These are phyloP conservation scores for Coleophora deauratella DNA, from an alignment of 2,888 invertebrate species.

Conservation along the genomic window DNA sequence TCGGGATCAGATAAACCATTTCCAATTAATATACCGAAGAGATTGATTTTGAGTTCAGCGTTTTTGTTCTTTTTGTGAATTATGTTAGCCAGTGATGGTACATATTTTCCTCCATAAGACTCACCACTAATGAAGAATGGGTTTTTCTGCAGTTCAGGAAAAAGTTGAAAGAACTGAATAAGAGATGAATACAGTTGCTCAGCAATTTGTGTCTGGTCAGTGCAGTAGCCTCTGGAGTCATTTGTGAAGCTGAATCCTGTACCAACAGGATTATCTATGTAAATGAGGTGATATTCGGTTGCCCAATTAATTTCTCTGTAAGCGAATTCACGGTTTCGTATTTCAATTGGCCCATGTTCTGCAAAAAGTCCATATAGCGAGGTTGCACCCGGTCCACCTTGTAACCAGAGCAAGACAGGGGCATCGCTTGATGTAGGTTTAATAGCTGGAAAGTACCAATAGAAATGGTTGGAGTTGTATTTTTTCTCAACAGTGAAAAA, in stretches of 20 bases:
- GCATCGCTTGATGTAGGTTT: conserved; percentile 61
- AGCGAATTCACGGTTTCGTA: no score
- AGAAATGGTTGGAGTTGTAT: conserved; percentile 88
- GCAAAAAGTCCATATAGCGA: conserved; percentile 86
- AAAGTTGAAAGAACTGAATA: conserved; percentile 87
- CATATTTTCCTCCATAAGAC: conserved; percentile 87
- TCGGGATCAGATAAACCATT: conserved; percentile 8
- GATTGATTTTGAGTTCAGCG: conserved; percentile 80
- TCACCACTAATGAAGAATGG: conserved; percentile 93
- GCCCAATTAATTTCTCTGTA: conserved; percentile 87
- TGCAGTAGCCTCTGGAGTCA: conserved; percentile 82
- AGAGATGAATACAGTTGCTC: conserved; percentile 84
- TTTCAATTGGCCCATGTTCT: conserved; percentile 86
- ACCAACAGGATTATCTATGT: no score
- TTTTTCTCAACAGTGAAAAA: conserved; percentile 87
- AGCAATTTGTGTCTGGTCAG: conserved; percentile 85
- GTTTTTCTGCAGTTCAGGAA: conserved; percentile 81
- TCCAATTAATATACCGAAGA: conserved; percentile 26
- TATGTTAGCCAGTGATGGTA: conserved; percentile 83
- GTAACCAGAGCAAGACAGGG: conserved; percentile 87
- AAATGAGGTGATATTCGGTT: conserved; percentile 83
- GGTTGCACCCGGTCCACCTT: conserved; percentile 89
- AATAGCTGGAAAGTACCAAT: conserved; percentile 93
- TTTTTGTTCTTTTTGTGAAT: conserved; percentile 79
- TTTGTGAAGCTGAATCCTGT: conserved; percentile 94